phyloP scores from a whole-genome alignment of 2,113 vertebrate genomes.

The Macrotus californicus region DNA sequence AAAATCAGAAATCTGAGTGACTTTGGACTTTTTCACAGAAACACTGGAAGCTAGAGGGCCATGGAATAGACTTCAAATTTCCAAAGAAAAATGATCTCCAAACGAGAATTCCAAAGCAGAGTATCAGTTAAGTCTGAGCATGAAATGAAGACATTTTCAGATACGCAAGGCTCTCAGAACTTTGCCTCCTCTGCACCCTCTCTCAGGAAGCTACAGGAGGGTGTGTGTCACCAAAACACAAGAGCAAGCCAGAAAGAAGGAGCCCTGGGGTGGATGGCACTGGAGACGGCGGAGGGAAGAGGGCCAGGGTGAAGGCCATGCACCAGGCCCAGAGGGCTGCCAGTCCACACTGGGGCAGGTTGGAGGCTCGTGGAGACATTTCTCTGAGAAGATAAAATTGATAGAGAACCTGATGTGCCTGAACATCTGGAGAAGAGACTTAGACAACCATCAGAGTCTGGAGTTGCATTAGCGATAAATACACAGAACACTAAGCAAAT shows the following conservation, averaged over 20 bases:
- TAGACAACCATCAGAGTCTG: background rate
- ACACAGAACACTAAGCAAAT: background rate
- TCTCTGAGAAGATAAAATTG: background rate
- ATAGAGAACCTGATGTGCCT: background rate
- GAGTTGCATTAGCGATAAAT: background rate
- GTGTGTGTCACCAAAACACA: background rate
- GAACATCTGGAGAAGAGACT: background rate
- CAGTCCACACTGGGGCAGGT: background rate
- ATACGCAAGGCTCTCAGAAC: background rate
- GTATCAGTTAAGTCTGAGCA: background rate
- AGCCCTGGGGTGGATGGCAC: background rate
- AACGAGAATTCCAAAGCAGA: background rate
- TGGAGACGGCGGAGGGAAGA: background rate
- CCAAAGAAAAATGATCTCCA: background rate
- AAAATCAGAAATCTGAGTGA: background rate
- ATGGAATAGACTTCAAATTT: background rate
- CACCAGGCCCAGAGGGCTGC: background rate
- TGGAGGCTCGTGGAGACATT: background rate
- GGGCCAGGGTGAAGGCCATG: background rate
- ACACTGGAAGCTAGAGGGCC: background rate
- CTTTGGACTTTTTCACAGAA: background rate
- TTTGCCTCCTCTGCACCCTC: background rate
- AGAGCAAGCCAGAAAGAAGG: background rate
- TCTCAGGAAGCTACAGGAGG: background rate
- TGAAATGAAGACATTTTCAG: background rate